A percentile compares a stretch with the other conserved stretches of the same genome.
phyloP scores from a whole-genome alignment of 2,113 vertebrate genomes.

The Eidolon helvum region DNA sequence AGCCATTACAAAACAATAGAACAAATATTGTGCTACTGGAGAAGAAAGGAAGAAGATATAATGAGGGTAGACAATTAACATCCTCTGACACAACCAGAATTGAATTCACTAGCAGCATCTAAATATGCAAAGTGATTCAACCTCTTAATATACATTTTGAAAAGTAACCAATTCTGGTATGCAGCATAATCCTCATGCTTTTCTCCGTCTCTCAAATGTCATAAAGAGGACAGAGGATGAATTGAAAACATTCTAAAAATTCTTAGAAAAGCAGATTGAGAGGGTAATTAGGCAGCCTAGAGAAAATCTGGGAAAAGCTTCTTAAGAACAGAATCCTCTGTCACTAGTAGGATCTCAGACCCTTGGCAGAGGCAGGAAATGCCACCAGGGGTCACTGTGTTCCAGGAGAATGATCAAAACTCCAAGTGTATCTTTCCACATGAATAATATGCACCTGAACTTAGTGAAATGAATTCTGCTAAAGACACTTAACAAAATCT shows the following conservation, averaged over 20 bases:
- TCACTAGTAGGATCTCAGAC: neutral
- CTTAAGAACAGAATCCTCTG: neutral
- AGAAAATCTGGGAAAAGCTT: neutral
- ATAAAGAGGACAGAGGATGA: neutral
- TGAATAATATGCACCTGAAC: neutral
- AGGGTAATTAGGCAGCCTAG: neutral
- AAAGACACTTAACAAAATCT: neutral
- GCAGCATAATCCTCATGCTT: neutral
- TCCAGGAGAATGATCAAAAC: neutral
- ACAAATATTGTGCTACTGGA: neutral
- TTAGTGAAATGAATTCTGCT: neutral
- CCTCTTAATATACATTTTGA: neutral
- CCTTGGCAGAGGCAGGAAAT: neutral
- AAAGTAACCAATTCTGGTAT: neutral
- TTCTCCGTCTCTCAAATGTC: neutral
- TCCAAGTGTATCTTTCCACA: neutral
- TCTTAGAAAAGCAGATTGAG: neutral
- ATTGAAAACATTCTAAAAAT: neutral
- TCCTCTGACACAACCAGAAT: neutral
- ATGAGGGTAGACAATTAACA: neutral
- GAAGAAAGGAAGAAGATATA: neutral
- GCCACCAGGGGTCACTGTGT: slow-evolving; percentile 60
- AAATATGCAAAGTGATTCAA: neutral
- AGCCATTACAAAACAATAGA: neutral
- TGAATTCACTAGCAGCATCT: neutral